Base-by-base conservation (phyloP, 2,888 invertebrate genomes). In the Carterocephalus palaemon region DNA sequence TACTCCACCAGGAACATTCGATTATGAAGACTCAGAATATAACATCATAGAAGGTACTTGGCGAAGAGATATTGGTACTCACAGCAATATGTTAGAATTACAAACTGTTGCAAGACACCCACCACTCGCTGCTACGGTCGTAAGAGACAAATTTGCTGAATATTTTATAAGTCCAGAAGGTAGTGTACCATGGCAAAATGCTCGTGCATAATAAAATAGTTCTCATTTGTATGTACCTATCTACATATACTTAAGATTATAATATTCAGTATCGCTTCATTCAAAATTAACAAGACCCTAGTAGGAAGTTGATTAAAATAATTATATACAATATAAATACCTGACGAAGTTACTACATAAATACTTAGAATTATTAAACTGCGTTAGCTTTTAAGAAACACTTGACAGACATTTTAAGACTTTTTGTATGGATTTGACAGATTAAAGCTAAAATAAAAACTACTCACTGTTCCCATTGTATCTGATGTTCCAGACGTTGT, bases 1-100 rank as follows among this genome's bases (percentile, higher is more conserved):
- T 38, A 55, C 32, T 33, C 47, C 48, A 52, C 50, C 37, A 38
- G 45, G 47, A n/a, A 53, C 47, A 6, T 52, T 49, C 31, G 39
- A 52, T 50, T 50, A 24, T 38, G 53, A 53, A 53, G 34, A 53
- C 23, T 24, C 34, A 10, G 51, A 47, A 28, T 26, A 48, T 26
- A 34, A 48, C 37, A 32, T 54, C 32, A 22, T 52, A 46, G 9
- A 29, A 3, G 29, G 29, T 12, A 12, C 29, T 29, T 29, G 29
- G 29, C 29, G 29, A 5, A 29, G 7, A 29, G 29, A 29, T 13
- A 13, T 13, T n/a, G n/a, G n/a, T n/a, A n/a, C n/a, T n/a, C n/a
- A n/a, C n/a, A n/a, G n/a, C n/a, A n/a, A n/a, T n/a, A n/a, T n/a
- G n/a, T n/a, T n/a, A n/a, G n/a, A n/a, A n/a, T n/a, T n/a, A n/a